Conservation (phyloP, 2,888 invertebrate genomes). For the Sceliomorpha sp. region DNA sequence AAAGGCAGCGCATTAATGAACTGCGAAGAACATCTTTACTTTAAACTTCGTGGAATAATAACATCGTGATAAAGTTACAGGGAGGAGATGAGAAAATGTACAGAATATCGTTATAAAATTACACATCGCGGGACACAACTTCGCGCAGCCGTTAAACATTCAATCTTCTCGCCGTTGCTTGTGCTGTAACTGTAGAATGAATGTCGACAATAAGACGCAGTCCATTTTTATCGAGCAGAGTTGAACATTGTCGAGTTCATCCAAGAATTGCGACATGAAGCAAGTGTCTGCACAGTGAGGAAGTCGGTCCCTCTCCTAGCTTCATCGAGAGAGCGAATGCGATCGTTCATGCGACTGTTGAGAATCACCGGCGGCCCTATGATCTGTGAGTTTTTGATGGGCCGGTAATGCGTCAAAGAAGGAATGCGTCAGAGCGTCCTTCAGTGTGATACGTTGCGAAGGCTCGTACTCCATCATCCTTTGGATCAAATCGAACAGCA, state of each 20-base stretch:
- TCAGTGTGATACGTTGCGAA: conserved; percentile 91
- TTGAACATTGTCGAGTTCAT: too few species aligned
- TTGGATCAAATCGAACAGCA: conserved; percentile 96
- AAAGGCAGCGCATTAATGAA: conserved; percentile 12
- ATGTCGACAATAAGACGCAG: too few species aligned
- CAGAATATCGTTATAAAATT: conserved; percentile 75
- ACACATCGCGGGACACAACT: conserved; percentile 71
- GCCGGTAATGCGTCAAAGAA: conserved; percentile 94
- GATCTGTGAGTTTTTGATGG: conserved; percentile 87
- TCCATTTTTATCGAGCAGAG: too few species aligned
- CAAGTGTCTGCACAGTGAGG: conserved; percentile 70
- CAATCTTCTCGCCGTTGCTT: conserved; percentile 16
- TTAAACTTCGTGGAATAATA: conserved; percentile 25
- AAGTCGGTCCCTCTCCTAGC: conserved; percentile 77
- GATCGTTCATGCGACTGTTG: conserved; percentile 84
- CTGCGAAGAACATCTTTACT: conserved; percentile 32
- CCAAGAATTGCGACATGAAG: too few species aligned
- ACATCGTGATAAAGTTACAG: conserved; percentile 65
- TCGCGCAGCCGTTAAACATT: conserved; percentile 68
- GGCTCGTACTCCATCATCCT: conserved; percentile 99
- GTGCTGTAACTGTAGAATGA: conserved; percentile 4
- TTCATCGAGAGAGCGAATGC: conserved; percentile 88
- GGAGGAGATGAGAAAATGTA: conserved; percentile 73
- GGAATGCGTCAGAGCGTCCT: conserved; percentile 93
- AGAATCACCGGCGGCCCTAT: conserved; percentile 81